Conservation (phyloP, 2,113 vertebrate species). For the Charina bottae region DNA sequence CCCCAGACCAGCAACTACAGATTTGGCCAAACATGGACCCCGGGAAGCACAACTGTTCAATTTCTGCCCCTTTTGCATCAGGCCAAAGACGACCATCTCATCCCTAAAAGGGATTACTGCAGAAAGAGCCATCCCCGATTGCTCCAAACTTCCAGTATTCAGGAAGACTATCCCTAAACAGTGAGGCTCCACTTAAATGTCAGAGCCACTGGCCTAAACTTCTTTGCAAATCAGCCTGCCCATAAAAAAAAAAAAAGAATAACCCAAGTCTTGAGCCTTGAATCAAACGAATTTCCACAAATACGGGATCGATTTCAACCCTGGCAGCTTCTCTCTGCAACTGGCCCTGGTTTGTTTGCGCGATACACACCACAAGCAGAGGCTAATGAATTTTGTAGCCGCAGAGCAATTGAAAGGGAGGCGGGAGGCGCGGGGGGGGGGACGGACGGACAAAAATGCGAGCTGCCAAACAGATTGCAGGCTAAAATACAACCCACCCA, state of each 20-base stretch:
- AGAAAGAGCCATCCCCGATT: not conserved
- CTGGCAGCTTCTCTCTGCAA: not conserved
- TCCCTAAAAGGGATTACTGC: too few species aligned
- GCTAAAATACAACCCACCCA: not conserved
- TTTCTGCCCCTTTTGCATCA: not conserved
- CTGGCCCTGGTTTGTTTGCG: not conserved
- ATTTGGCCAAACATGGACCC: too few species aligned
- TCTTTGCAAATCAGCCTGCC: not conserved
- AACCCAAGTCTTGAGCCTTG: not conserved
- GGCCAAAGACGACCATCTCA: not conserved
- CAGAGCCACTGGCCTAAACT: not conserved
- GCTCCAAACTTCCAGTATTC: not conserved
- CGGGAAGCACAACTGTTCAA: not conserved
- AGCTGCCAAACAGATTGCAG: not conserved
- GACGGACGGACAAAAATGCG: not conserved
- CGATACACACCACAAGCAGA: not conserved
- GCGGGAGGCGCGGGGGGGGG: too few species aligned
- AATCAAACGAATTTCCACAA: not conserved
- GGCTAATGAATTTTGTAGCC: not conserved
- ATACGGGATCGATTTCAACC: too few species aligned
- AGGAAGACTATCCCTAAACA: not conserved
- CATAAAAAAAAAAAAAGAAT: rapidly evolving
- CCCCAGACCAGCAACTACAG: not conserved
- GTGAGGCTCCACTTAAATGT: not conserved
- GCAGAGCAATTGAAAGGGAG: not conserved